phyloP scores from a whole-genome alignment of 1,140 invertebrate species.

The Melanaphis sacchari region DNA sequence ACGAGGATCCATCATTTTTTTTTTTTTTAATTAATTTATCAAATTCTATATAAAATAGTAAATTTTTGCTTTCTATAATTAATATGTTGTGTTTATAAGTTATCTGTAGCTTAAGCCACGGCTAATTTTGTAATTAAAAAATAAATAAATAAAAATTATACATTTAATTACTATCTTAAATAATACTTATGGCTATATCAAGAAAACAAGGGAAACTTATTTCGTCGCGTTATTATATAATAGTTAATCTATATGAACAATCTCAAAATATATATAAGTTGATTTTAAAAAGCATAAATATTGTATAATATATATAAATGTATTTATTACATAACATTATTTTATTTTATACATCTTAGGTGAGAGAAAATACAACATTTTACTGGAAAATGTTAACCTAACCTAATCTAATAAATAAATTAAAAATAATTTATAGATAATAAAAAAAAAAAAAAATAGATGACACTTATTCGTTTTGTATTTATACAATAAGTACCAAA shows the following conservation, averaged over 20 bases:
- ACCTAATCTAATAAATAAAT: neutral
- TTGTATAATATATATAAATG: neutral
- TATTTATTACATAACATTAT: neutral
- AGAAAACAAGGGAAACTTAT: neutral
- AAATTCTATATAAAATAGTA: neutral
- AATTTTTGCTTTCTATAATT: neutral
- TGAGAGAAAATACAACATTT: neutral
- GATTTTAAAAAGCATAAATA: neutral
- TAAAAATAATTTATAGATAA: neutral
- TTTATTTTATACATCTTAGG: neutral
- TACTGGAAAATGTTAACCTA: neutral
- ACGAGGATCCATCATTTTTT: too few relatives aligned
- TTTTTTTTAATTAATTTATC: too few relatives aligned
- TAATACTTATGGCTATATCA: neutral
- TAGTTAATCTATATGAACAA: neutral
- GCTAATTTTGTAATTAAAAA: neutral
- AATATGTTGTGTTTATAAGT: neutral
- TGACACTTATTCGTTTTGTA: neutral
- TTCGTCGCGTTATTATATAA: neutral
- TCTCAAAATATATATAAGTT: neutral
- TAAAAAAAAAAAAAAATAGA: neutral
- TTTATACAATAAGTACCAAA: too few relatives aligned
- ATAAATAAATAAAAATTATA: neutral
- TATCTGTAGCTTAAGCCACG: neutral
- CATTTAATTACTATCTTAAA: neutral